Base-by-base conservation (phyloP, 1,140 invertebrate species). In the Plectrocnemia conspersa region DNA sequence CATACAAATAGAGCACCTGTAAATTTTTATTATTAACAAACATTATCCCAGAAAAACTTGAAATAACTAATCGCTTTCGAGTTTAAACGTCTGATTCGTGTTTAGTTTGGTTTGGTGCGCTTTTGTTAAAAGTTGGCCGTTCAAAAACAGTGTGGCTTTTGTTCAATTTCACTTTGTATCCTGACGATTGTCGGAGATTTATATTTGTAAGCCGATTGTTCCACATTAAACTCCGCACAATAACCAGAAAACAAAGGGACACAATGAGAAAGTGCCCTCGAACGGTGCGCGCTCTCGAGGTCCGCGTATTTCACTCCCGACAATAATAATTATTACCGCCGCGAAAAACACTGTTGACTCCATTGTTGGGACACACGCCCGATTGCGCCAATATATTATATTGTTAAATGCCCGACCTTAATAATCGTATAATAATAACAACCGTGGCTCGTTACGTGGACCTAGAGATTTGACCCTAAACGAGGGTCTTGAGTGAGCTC, bases 341-440 rank as follows among this genome's bases (percentile, higher is more conserved):
- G 33, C 47, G 47, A 50, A 50, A 54, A 54, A 50, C 40, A 52
- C 46, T 52, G 27, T 59, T 59, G 57, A 59, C 57, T 54, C 41
- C 40, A 45, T 59, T 59, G 57, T 59, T 45, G 44, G 25, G 38
- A 36, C 57, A 59, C 57, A 59, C 57, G 57, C 52, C 21, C 46
- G 52, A 59, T 50, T 44, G 45, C 49, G 19, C 23, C 47, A 15
- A 50, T 35, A 50, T 49, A 38, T 38, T 13, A 38, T 24, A 24
- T 32, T 7, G 19, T 47, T 23, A 29, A 33, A 42, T 21, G n/a
- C 40, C 27, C 7, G 13, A 9, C 27, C n/a, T 29, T 29, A 13
- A 9, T 29, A 13, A 29, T 9, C 27, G 7, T 29, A 29, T 29
- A 41, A 24, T 45, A 2, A 23, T 24, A 24, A 24, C 13, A 24